Conservation (phyloP, 2,888 invertebrate species). For the Amblyjoppa fuscipennis region DNA sequence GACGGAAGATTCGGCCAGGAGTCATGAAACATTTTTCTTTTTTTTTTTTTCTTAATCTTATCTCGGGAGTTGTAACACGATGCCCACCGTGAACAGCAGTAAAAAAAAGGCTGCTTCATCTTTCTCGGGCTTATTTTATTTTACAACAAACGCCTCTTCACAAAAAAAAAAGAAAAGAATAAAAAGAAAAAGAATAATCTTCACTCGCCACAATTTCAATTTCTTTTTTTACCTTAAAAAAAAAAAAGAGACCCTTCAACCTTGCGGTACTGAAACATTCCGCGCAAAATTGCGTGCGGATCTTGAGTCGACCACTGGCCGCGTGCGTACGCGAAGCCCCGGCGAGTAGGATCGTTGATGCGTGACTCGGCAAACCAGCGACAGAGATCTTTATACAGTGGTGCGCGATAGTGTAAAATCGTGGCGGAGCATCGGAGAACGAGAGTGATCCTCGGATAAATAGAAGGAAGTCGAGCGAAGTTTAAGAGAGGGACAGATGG, state of each 20-base stretch:
- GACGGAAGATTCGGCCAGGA: conserved; percentile 61
- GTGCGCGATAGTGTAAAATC: conserved; percentile 43
- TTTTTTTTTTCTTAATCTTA: conserved; percentile 34
- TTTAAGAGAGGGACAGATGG: conserved; percentile 15
- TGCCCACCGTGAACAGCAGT: conserved; percentile 25
- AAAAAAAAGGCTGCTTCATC: neutral
- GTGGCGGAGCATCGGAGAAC: conserved; percentile 38
- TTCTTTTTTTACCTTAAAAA: neutral
- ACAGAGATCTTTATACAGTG: neutral
- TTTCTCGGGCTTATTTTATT: conserved; percentile 4
- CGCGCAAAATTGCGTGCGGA: conserved; percentile 46
- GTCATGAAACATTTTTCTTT: conserved; percentile 65
- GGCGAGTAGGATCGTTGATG: conserved; percentile 47
- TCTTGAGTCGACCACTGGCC: conserved; percentile 27
- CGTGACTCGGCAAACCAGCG: conserved; percentile 49
- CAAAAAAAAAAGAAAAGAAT: neutral
- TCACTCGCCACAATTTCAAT: neutral
- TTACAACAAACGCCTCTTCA: conserved; percentile 9
- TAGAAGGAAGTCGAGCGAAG: conserved; percentile 55
- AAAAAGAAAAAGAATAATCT: neutral
- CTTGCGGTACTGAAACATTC: neutral
- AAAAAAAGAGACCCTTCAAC: neutral
- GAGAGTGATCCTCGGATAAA: conserved; percentile 53
- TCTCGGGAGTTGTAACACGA: conserved; percentile 54
- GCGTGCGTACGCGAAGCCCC: conserved; percentile 29